Base-by-base conservation (phyloP, 2,888 invertebrate species). In the Acronicta leporina region DNA sequence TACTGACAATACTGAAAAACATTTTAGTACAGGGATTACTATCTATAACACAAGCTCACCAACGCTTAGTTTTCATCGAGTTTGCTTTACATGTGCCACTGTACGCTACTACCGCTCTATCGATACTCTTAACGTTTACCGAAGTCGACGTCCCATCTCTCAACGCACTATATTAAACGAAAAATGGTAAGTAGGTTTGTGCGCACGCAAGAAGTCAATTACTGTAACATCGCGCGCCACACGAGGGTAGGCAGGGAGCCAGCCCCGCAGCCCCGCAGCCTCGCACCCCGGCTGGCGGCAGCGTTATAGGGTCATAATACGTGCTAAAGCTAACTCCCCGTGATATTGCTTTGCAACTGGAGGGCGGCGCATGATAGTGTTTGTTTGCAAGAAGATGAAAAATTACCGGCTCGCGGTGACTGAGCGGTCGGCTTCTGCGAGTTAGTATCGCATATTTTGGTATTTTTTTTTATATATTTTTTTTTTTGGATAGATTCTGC, bases 171-270 rank as follows among this genome's bases (percentile, higher is more conserved):
- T 48, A 48, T 48, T 48, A 48, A 48, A 48, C 48, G 42, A 48
- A 55, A 56, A 56, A 43, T 56, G 42, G 40, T 46, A 42, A 35
- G 42, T 54, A 42, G 51, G 62, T 50, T 48, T 20, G 35, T 43
- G 59, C 52, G 52, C 63, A 63, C 63, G 63, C 67, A 53, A 63
- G 54, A 60, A 67, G 67, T 67, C 67, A 60, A 63, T 67, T 60
- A 58, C 50, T 41, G 46, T 38, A 46, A 40, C 41, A 41, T 30
- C 16, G 41, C 47, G 47, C 16, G n/a, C 25, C 44, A 27, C 25
- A 13, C 8, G 10, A n/a, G n/a, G 46, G 13, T 6, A 14, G 25
- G 45, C 25, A 40, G 46, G 40, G 41, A n/a, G 46, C 30, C 10
- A 16, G 38, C 33, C 11, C 11, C 33, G 11, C 33, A 5, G 11